Evolutionary conservation across 2,797 vertebrate species (phyloP), one percentile per base, ranked within the genome.

Genomic region (Pangasius mekongensis): DNA sequence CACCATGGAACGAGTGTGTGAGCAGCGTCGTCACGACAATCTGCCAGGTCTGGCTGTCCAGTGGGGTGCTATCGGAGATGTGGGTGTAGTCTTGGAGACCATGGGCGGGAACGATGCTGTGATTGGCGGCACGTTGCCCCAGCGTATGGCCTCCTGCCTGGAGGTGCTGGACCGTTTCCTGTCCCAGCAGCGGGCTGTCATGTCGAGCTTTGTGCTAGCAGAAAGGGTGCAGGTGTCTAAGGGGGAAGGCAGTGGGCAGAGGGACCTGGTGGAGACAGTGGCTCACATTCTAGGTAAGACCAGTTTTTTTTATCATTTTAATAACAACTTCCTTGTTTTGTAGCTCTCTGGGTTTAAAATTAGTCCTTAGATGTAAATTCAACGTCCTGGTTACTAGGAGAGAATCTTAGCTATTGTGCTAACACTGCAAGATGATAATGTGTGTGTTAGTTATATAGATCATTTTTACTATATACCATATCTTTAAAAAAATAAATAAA

Each of bases 31-130:
- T 20, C 93, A 95, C 0, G 96, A 98, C 3, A 95, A 96, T 43
- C 95, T 99, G 8, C 97, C 99, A 58, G 98, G 97, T 30, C 94
- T 99, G 47, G 98, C 98, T 0, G 91, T 99, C 71, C 98, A 99
- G 24, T 99, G 99, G 99, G 99, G 99, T 0, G 98, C 97, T 89
- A 97, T 99, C 3, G 99, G 98, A 0, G 99, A 99, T 9, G 99
- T 99, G 69, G 99, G 99, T 11, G 91, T 99, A 27, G 92, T 99
- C 66, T 81, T 98, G 93, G 97, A 99, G 90, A 94, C 95, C 2
- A 96, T 97, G 96, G 98, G 97, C 22, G 95, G 93, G 60, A 98
- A 95, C 1, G 97, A 99, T 0, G 88, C 93, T 0, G 97, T 97
- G 39, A 94, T 99, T 1, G 96, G 98, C 0, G 98, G 98, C 78